These are phyloP conservation scores for Diogma glabrata DNA, from an alignment of 2,888 invertebrate genomes.

Conservation along the genomic window DNA sequence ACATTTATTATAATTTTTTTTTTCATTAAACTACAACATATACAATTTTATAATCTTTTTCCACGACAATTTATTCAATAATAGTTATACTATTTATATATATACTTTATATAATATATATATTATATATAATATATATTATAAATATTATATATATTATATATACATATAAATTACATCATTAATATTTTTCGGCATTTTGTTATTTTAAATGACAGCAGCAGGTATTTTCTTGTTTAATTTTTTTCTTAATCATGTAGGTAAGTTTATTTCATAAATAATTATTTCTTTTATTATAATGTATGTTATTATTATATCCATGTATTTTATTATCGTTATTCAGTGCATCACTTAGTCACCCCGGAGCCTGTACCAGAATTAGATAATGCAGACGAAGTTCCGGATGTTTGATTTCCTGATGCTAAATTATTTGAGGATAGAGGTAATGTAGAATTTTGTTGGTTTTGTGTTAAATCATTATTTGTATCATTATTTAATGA, in stretches of 20 bases:
- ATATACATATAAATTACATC: conserved; percentile 1
- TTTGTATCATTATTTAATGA: conserved; percentile 21
- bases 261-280: conserved; percentile 7
- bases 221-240: conserved; percentile 7
- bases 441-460: conserved; percentile 17
- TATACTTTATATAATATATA: background rate
- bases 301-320: conserved; percentile 13
- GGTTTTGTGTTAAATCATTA: conserved; percentile 22
- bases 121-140: background rate
- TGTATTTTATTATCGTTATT: conserved; percentile 18
- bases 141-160: conserved; percentile 4
- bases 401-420: conserved; percentile 12
- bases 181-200: conserved; percentile 3
- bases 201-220: conserved; percentile 6
- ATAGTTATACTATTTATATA: conserved; percentile 10
- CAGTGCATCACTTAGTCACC: conserved; percentile 27
- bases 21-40: conserved; percentile 15
- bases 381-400: conserved; percentile 9
- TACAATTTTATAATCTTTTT: conserved; percentile 11
- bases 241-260: conserved; percentile 8
- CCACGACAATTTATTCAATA: conserved; percentile 10
- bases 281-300: conserved; percentile 11
- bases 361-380: conserved; percentile 19
- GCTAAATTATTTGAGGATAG: conserved; percentile 12
- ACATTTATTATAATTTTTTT: conserved; percentile 7